Evolutionary conservation across 1,140 invertebrate genomes (phyloP).

Genomic region (Mya arenaria): DNA sequence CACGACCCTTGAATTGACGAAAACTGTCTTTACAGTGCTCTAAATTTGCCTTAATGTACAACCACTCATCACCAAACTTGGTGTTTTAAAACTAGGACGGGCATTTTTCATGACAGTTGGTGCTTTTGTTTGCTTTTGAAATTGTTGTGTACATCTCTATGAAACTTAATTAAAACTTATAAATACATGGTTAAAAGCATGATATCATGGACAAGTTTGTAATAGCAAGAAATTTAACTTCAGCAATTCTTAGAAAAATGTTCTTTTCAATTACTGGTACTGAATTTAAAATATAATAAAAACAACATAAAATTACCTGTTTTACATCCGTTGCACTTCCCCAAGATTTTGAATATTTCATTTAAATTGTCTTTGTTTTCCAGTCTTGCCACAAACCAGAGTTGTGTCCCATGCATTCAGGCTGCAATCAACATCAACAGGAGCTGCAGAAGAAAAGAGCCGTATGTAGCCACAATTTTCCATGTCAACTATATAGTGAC

Average conservation of each 20-base stretch:
- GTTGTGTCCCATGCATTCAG: constrained; percentile 13
- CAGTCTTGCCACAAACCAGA: constrained; percentile 5
- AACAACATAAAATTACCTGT: not conserved
- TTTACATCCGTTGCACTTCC: not conserved
- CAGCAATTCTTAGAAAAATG: no score
- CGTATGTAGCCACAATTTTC: not conserved
- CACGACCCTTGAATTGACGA: no score
- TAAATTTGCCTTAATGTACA: no score
- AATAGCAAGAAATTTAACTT: not conserved
- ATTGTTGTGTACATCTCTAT: no score
- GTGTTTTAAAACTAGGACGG: no score
- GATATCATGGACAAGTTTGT: not conserved
- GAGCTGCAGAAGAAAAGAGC: constrained; percentile 9
- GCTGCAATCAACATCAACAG: constrained; percentile 5
- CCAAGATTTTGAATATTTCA: not conserved
- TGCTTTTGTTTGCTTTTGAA: no score
- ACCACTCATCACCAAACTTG: no score
- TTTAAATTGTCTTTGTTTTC: not conserved
- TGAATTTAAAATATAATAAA: not conserved
- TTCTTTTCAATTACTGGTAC: not conserved
- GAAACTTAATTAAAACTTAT: not conserved
- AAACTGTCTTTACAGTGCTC: no score
- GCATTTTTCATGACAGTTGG: no score
- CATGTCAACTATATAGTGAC: not conserved
- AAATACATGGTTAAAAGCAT: not conserved